Base-by-base conservation (phyloP, 2,113 vertebrate species). In the Phrynocephalus versicolor region DNA sequence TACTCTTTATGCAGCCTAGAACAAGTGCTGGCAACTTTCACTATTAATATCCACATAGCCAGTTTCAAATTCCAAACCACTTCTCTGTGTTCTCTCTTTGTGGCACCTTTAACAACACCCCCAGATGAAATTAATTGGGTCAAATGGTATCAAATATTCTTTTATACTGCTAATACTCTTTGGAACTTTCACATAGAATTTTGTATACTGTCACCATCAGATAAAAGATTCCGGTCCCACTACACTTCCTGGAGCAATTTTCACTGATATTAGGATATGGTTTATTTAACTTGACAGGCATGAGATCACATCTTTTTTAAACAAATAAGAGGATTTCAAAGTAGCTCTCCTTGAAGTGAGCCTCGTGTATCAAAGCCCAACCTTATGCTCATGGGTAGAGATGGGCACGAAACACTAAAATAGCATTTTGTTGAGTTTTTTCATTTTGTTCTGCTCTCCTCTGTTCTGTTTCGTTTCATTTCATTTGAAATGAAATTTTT, bases 251-350 rank as follows among this genome's bases (percentile, higher is more conserved):
- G 18, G 45, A 81, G 78, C 84, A 85, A 79, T 79, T 79, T 79
- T 62, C 77, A 79, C 57, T 85, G 67, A 81, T 86, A 81, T 74
- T 74, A 79, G 10, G 78, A 73, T 73, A 86, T 86, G 71, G 81
- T 86, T 86, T 80, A 86, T 86, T 86, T 65, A 86, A 86, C 70
- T 74, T 80, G 84, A 81, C 84, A 81, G 78, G 39, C 78, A 65
- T 81, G 78, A 65, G 70, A 80, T 35, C 70, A n/a, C 75, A 60
- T 81, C 69, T 37, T 51, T 51, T 51, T 51, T 6, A 51, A 51
- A 51, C 45, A 51, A 6, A 64, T 64, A 83, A 33, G 33, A 51
- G 23, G n/a, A 41, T 74, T 62, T 62, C 39, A 64, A 45, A 80
- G n/a, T 65, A 65, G 69, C 77, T 64, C 73, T 45, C 39, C n/a